Base-by-base conservation (phyloP, 2,113 vertebrate genomes). In the Zosterops borbonicus region DNA sequence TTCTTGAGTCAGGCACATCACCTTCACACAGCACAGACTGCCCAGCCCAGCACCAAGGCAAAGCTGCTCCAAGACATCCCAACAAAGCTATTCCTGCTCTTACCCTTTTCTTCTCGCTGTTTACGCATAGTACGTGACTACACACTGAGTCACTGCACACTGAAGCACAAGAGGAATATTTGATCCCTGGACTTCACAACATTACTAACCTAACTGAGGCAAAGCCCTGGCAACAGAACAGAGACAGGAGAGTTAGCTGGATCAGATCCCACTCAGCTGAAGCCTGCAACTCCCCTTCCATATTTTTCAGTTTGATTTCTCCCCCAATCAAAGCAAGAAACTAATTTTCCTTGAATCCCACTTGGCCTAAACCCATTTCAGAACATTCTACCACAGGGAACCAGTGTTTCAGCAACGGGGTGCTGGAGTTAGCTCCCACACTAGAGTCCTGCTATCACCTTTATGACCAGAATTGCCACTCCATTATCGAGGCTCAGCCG, bases 321-420 rank as follows among this genome's bases (percentile, higher is more conserved):
- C 71, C 50, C 78, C 86, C 47, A 74, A 6, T 83, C 83, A 70
- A 95, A 96, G 79, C 14, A 86, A 83, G 71, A 74, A 97, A 83
- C 92, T 90, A 90, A 93, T 96, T 96, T 96, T 92, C 92, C 92
- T 90, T 94, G 90, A 96, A 91, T 91, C 90, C 81, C 35, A 0
- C 63, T 90, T 70, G 84, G 82, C 55, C 90, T 67, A 86, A 94
- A 77, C 73, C 76, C 83, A 92, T 97, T 95, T 90, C 85, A 89
- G 86, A 95, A 97, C 91, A 97, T 96, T 89, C 76, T 42, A 82
- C 95, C 27, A 0, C 76, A 87, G 77, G 85, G 92, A 86, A 67
- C n/a, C 70, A n/a, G 42, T 4, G 46, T 67, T 79, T 67, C 5
- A 1, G 81, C 81, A 94, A 86, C 0, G 9, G 91, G 83, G 79